These are phyloP conservation scores for Pachypanchax playfairii DNA, from an alignment of 2,113 vertebrate species.

Conservation along the genomic window DNA sequence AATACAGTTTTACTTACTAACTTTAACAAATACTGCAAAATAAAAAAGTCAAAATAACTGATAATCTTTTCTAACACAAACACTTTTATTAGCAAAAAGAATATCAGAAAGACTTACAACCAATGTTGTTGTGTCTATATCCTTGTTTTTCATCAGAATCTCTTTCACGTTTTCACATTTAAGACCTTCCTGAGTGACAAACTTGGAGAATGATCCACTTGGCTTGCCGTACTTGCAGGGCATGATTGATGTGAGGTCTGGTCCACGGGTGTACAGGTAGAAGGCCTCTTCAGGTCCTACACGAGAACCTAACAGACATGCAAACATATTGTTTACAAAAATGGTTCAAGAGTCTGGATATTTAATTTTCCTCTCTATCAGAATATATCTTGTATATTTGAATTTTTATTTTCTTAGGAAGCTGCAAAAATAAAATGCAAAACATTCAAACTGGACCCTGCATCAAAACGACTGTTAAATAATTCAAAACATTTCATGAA, in stretches of 20 bases:
- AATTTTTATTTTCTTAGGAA: background rate
- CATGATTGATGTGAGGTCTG: conserved; percentile 93
- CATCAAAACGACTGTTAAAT: conserved; percentile 1
- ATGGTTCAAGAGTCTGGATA: background rate
- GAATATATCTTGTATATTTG: conserved; percentile 1
- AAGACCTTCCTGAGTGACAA: conserved; percentile 89
- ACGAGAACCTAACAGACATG: conserved; percentile 82
- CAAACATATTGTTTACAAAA: conserved; percentile 5
- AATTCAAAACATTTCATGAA: conserved; percentile 13
- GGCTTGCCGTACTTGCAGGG: conserved; percentile 93
- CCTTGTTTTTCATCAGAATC: conserved; percentile 87
- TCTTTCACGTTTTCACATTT: conserved; percentile 87
- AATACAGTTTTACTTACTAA: too few relatives aligned
- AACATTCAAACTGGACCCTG: background rate
- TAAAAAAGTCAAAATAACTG: too few relatives aligned
- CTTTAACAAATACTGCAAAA: too few relatives aligned
- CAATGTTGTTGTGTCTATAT: conserved; percentile 86
- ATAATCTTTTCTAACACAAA: too few relatives aligned
- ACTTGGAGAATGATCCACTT: conserved; percentile 83
- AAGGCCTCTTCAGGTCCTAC: conserved; percentile 91
- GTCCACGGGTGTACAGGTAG: conserved; percentile 90
- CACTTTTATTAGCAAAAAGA: too few relatives aligned
- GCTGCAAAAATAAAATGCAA: background rate
- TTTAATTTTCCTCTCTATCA: background rate
- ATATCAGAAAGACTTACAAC: conserved; percentile 83